phyloP scores from a whole-genome alignment of 2,888 invertebrate species.

The Dysmachus trigonus region DNA sequence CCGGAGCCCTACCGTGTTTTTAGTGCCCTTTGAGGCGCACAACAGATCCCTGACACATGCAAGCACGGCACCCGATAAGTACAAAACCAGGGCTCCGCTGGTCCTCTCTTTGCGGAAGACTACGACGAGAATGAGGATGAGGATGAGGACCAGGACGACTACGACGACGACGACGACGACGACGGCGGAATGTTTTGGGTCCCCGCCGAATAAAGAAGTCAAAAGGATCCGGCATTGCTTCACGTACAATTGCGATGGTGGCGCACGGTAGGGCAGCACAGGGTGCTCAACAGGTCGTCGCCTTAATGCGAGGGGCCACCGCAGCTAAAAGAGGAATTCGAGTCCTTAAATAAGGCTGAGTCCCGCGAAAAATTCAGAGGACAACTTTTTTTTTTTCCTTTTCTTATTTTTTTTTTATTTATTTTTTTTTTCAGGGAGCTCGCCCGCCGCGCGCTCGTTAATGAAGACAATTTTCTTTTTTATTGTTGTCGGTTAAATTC shows the following conservation, averaged over 20 bases:
- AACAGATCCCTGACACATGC: neutral
- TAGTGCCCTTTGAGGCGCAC: slow-evolving; percentile 12
- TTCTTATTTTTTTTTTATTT: neutral
- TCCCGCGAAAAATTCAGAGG: slow-evolving; percentile 42
- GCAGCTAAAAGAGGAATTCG: slow-evolving; percentile 38
- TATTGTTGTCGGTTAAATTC: slow-evolving; percentile 50
- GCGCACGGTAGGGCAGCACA: neutral
- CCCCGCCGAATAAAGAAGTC: slow-evolving; percentile 11
- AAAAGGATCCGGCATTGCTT: slow-evolving; percentile 12
- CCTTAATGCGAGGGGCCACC: slow-evolving; percentile 39
- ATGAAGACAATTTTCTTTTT: slow-evolving; percentile 50
- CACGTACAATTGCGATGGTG: neutral
- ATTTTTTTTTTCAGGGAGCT: neutral
- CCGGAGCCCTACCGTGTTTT: neutral
- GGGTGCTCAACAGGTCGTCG: slow-evolving; percentile 43
- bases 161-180: too few relatives aligned
- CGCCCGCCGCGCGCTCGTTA: slow-evolving; percentile 44
- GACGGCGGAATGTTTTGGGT: slow-evolving; percentile 16
- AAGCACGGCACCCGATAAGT: neutral
- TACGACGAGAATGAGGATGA: neutral
- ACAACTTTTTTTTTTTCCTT: slow-evolving; percentile 23
- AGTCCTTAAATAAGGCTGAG: slow-evolving; percentile 42
- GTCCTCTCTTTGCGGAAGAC: neutral
- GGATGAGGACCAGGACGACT: neutral
- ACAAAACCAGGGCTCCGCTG: neutral